These are phyloP conservation scores for Agrotis clavis DNA, from an alignment of 2,888 invertebrate species.

Conservation along the genomic window DNA sequence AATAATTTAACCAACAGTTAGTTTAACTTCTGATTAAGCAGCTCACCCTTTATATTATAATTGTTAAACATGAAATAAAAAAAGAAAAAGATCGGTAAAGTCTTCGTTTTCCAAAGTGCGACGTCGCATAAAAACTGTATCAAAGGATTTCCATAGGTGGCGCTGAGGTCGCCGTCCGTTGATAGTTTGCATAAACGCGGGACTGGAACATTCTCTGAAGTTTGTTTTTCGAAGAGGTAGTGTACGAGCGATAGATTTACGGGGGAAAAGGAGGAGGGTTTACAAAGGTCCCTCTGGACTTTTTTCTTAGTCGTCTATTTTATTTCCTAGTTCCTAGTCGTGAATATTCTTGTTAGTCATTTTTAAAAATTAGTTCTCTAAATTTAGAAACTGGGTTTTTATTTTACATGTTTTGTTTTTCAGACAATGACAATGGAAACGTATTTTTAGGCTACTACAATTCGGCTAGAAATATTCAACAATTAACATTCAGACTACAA, in stretches of 20 bases:
- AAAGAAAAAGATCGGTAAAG: neutral
- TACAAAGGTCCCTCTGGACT: constrained; percentile 12
- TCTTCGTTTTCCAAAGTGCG: constrained; percentile 1
- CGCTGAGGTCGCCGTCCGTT: constrained; percentile 42
- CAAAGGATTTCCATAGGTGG: constrained; percentile 39
- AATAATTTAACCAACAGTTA: too few relatives aligned
- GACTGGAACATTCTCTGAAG: constrained; percentile 43
- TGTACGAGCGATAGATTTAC: constrained; percentile 51
- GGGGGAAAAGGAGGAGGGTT: constrained; percentile 2
- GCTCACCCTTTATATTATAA: too few relatives aligned
- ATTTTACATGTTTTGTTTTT: neutral
- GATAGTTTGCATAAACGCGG: constrained; percentile 52
- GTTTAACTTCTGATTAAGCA: too few relatives aligned
- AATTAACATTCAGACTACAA: constrained; percentile 5
- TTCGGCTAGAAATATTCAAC: neutral
- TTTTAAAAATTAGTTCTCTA: constrained; percentile 14
- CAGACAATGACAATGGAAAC: neutral
- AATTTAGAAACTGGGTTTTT: neutral
- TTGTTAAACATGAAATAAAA: too few relatives aligned
- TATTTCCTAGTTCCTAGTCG: constrained; percentile 14
- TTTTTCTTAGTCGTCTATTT: constrained; percentile 39
- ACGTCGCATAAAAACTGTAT: constrained; percentile 14
- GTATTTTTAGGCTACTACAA: neutral
- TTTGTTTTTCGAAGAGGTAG: constrained; percentile 47
- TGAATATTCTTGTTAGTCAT: constrained; percentile 31